Evolutionary conservation across 2,797 vertebrate genomes (phyloP).

Genomic region (Enoplosus armatus): DNA sequence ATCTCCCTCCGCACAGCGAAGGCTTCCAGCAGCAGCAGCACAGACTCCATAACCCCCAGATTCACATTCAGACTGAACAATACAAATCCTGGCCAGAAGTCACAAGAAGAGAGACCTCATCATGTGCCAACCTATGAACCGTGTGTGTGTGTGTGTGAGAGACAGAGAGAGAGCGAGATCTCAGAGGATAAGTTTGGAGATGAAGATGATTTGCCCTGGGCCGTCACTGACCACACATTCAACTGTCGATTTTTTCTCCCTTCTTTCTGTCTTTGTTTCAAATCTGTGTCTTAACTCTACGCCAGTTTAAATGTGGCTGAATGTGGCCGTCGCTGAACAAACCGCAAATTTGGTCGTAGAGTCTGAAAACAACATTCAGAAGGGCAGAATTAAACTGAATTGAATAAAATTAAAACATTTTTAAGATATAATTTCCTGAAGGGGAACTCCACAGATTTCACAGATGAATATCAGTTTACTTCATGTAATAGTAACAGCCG

Average conservation of each 20-base stretch:
- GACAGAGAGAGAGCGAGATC: conserved; percentile 27
- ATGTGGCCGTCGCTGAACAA: neutral
- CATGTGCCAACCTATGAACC: conserved; percentile 46
- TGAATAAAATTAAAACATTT: no score
- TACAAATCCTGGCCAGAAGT: conserved; percentile 73
- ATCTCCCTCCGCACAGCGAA: conserved; percentile 32
- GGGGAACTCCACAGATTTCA: neutral
- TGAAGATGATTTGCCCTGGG: conserved; percentile 65
- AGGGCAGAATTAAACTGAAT: no score
- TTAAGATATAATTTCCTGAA: neutral
- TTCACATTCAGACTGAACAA: conserved; percentile 72
- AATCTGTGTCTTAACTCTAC: conserved; percentile 19
- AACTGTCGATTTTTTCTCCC: conserved; percentile 13
- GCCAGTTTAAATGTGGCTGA: neutral
- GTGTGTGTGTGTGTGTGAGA: conserved; percentile 6
- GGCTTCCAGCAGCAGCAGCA: conserved; percentile 29
- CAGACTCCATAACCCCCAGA: conserved; percentile 57
- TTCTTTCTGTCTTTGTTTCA: conserved; percentile 35
- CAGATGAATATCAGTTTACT: neutral
- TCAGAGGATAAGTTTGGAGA: conserved; percentile 63
- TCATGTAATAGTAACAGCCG: neutral
- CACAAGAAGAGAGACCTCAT: conserved; percentile 57
- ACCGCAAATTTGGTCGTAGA: neutral
- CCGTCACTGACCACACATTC: conserved; percentile 53
- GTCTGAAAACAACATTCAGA: neutral